Evolutionary conservation across 2,888 invertebrate species (phyloP).

Genomic region (Cantharis flavilabris): DNA sequence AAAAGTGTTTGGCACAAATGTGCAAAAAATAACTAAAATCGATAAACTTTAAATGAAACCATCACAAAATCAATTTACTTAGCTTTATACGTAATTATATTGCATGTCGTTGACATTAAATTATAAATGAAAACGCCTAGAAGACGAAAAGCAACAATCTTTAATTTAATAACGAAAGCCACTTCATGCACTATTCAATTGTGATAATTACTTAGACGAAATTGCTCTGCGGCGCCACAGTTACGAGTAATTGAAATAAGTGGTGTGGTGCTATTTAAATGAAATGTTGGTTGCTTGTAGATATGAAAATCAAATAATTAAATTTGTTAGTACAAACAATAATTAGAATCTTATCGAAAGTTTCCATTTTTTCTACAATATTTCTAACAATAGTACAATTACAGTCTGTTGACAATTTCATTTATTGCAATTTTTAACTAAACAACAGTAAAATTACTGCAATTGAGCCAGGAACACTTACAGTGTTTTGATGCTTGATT

Average conservation of each 20-base stretch:
- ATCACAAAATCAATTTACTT: background rate
- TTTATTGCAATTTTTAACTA: too few species aligned
- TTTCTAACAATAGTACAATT: background rate
- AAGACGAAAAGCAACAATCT: constrained; percentile 41
- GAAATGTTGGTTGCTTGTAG: constrained; percentile 1
- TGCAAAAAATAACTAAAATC: background rate
- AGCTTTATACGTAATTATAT: constrained; percentile 9
- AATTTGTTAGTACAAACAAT: background rate
- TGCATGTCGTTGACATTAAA: constrained; percentile 40
- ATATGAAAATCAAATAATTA: background rate
- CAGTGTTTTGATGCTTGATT: too few species aligned
- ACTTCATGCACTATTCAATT: constrained; percentile 43
- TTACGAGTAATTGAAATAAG: constrained; percentile 33
- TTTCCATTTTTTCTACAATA: background rate
- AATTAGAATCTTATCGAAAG: background rate
- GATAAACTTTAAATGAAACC: background rate
- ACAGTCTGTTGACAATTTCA: background rate
- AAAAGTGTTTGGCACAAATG: background rate
- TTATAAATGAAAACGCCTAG: constrained; percentile 39
- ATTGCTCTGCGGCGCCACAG: constrained; percentile 28
- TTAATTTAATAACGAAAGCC: constrained; percentile 43
- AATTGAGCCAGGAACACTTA: too few species aligned
- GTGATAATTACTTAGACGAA: constrained; percentile 38
- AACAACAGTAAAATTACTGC: too few species aligned
- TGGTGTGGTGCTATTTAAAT: constrained; percentile 16